Base-by-base conservation (phyloP, 2,797 vertebrate genomes). In the Tokudaia tokunoshimensis region DNA sequence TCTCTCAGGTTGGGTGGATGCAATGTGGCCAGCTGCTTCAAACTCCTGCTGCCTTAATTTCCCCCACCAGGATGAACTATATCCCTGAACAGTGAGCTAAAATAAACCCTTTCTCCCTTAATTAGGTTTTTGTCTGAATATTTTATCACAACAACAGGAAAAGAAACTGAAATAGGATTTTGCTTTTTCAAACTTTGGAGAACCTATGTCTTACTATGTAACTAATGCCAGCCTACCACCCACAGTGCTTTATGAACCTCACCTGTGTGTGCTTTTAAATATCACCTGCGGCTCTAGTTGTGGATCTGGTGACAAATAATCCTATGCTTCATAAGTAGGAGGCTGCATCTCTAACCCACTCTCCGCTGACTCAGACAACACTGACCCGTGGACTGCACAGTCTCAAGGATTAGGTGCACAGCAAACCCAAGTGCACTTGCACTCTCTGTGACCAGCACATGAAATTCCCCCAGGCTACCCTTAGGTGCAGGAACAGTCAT, bases 101-200 rank as follows among this genome's bases (percentile, higher is more conserved):
- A 63, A 47, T 31, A 63, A 31, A 10, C 9, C 41, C 81, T 63
- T 63, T 65, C 59, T 31, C 59, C 41, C 59, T 63, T 6, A 63
- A 12, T 14, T 47, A 31, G 59, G 0, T 47, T 6, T 6, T 19
- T 83, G 26, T 44, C 59, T 47, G 3, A 47, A 44, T 65, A 83
- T 63, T 44, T 83, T 47, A 84, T 31, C 59, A 47, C 14, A 31
- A 37, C 81, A 29, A 47, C 8, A 47, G 37, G 59, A 84, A 63
- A 34, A 84, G 81, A 47, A 84, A 84, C 37, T 47, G 29, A 83
- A 41, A 83, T 19, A 14, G 57, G 15, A 83, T 31, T 44, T 22
- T 74, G n/a, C 31, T 44, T 19, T 95, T 91, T 82, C 55, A 74
- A 76, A 85, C 19, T 93, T 47, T 79, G 61, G 17, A 93, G 57